Percentiles rank a stretch among this genome's conserved stretches.
Conservation (phyloP, 1,140 invertebrate genomes). For the Drosophila bipectinata region DNA sequence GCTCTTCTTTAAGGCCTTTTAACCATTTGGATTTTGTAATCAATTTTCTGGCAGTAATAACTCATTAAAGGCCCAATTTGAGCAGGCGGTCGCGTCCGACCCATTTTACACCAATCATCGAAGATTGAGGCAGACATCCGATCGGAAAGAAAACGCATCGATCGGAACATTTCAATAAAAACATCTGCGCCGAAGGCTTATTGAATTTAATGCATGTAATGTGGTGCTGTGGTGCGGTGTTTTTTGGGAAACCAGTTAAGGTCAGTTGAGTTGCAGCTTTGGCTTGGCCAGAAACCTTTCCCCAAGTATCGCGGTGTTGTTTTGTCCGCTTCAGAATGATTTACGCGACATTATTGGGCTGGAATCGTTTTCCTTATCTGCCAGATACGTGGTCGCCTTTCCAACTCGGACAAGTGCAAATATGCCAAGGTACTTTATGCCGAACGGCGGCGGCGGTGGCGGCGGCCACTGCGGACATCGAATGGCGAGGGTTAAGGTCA, state of each 20-base stretch:
- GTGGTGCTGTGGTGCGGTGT: background rate
- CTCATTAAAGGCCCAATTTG: conserved; percentile 55
- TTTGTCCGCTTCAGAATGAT: conserved; percentile 52
- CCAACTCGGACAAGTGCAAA: conserved; percentile 50
- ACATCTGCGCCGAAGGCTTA: conserved; percentile 48
- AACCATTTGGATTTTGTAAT: conserved; percentile 45
- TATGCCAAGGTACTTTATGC: conserved; percentile 37
- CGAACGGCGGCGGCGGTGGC: conserved; percentile 3
- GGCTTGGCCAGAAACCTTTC: conserved; percentile 56
- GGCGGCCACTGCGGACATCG: conserved; percentile 12
- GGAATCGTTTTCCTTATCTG: conserved; percentile 51
- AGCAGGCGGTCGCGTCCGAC: conserved; percentile 39
- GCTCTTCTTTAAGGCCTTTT: conserved; percentile 21
- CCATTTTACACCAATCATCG: conserved; percentile 71
- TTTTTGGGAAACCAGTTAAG: conserved; percentile 60
- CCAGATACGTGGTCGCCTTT: conserved; percentile 33
- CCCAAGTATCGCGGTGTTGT: conserved; percentile 39
- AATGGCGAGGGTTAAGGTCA: conserved; percentile 72
- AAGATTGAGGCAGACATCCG: conserved; percentile 59
- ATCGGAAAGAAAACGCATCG: conserved; percentile 48
- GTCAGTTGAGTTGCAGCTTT: conserved; percentile 56
- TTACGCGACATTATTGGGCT: conserved; percentile 59
- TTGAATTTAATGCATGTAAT: conserved; percentile 59
- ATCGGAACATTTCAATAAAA: conserved; percentile 55
- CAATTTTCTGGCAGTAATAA: conserved; percentile 59